Base-by-base conservation (phyloP, 2,113 vertebrate species). In the Leptobrachium ailaonicum region DNA sequence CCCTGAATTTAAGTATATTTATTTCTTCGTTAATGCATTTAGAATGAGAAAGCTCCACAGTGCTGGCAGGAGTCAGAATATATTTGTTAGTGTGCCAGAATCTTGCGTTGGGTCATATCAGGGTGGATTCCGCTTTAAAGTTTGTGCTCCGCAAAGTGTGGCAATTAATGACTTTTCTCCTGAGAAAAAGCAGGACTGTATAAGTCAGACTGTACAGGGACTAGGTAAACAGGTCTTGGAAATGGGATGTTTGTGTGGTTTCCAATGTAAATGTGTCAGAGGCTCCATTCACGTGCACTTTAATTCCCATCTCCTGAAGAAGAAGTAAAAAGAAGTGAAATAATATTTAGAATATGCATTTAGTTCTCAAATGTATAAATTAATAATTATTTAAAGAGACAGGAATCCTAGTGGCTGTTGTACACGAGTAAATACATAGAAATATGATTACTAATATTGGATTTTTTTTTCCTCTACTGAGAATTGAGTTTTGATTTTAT, bases 41-140 rank as follows among this genome's bases (percentile, higher is more conserved):
- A 40, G 53, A 43, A 47, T 32, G 13, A 83, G 67, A 47, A 75
- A 58, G 67, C 50, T 10, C 80, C 86, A 76, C 4, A n/a, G 47
- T 53, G 82, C 8, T 77, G 66, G 71, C 56, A 62, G 68, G n/a
- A 41, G 64, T 82, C 87, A 78, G 68, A 83, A 85, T 64, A 83
- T 85, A 87, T 82, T 78, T 1, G 11, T 85, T 84, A 86, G 80
- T 11, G 0, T 12, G 82, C 86, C 85, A 85, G 70, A 85, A 82
- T 83, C 79, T 82, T 4, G 58, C 43, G 78, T 11, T 83, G 87
- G 86, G 85, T 68, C 43, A 56, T 32, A 0, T 0, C 2, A 44
- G 84, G 85, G 83, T 82, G 82, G 75, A 82, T 77, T 76, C 76
- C 13, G 47, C 82, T 79, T 47, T 79, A 6, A 9, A 42, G 71